These are phyloP conservation scores for Penelope pileata DNA, from an alignment of 2,113 vertebrate species.

Conservation along the genomic window DNA sequence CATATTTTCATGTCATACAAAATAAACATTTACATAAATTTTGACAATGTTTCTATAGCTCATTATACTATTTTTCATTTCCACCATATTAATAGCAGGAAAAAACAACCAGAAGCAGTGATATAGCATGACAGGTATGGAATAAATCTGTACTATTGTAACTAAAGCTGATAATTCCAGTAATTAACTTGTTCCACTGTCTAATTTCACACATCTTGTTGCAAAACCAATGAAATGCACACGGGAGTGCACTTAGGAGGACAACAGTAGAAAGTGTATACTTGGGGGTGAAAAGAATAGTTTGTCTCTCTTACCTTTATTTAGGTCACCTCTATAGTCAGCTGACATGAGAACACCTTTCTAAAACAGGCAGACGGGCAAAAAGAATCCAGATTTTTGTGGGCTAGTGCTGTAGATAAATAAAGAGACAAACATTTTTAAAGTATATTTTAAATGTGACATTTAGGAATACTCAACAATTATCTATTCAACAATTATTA, in stretches of 20 bases:
- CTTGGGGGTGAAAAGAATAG: not conserved
- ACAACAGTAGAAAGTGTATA: not conserved
- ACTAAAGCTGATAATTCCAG: not conserved
- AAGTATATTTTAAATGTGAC: not conserved
- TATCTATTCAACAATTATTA: not conserved
- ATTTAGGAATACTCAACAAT: not conserved
- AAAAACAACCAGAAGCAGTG: not conserved
- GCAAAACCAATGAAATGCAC: not conserved
- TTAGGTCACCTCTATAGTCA: not conserved
- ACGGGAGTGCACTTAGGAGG: accelerated
- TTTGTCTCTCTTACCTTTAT: not conserved
- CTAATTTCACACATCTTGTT: not conserved
- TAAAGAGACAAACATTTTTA: not conserved
- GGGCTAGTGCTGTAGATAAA: not conserved
- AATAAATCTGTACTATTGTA: not conserved
- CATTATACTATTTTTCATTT: not conserved
- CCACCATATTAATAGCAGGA: not conserved
- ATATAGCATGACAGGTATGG: not conserved
- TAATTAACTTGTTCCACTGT: not conserved
- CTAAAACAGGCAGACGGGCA: not conserved
- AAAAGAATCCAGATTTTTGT: not conserved
- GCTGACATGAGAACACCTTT: not conserved
- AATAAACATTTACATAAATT: accelerated
- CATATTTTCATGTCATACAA: not conserved
- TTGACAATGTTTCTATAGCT: not conserved